Evolutionary conservation across 2,888 invertebrate genomes (phyloP).

Genomic region (Microplitis deprimator): DNA sequence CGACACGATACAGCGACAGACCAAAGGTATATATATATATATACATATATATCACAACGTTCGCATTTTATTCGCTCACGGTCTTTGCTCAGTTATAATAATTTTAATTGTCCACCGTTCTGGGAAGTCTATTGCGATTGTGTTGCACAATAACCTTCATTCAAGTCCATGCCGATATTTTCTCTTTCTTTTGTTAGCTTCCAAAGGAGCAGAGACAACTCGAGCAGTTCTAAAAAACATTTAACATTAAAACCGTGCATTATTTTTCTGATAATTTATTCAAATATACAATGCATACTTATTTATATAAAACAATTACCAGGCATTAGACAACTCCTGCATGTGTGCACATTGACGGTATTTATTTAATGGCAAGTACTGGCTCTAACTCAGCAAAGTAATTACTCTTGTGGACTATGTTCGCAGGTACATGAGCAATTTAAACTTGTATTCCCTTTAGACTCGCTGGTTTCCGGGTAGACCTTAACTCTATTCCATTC

Average conservation of each 20-base stretch:
- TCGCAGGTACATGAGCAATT: too few species aligned
- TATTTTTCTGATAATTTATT: neutral
- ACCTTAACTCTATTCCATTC: too few species aligned
- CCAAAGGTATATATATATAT: neutral
- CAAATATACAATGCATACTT: neutral
- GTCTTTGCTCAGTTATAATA: slow-evolving; percentile 29
- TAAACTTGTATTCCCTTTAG: neutral
- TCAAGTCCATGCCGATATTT: neutral
- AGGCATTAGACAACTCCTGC: too few species aligned
- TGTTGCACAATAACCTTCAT: slow-evolving; percentile 29
- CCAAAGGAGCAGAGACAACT: neutral
- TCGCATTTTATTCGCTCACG: slow-evolving; percentile 21
- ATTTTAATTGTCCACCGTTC: slow-evolving; percentile 42
- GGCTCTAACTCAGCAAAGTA: neutral
- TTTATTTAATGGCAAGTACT: too few species aligned
- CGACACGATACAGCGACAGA: slow-evolving; percentile 12
- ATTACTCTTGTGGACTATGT: neutral
- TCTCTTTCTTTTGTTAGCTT: neutral
- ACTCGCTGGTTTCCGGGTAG: neutral
- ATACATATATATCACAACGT: slow-evolving; percentile 12
- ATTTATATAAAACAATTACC: neutral
- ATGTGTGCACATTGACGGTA: too few species aligned
- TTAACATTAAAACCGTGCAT: neutral
- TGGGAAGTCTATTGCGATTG: slow-evolving; percentile 26
- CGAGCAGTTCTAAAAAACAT: too few species aligned